These are phyloP conservation scores for Gymnocephalus cernua DNA, from an alignment of 2,113 vertebrate species.

Conservation along the genomic window DNA sequence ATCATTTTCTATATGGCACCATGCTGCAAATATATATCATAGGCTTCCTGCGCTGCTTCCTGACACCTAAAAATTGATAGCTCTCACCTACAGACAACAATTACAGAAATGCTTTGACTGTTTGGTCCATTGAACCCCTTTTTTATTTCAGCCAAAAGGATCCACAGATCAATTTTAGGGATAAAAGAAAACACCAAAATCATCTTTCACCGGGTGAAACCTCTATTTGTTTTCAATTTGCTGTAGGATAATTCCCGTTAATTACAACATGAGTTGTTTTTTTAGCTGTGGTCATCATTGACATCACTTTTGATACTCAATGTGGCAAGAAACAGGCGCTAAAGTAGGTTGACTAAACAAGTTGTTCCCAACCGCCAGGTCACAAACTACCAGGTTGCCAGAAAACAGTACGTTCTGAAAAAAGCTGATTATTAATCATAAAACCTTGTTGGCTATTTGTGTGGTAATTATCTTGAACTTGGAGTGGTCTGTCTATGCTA, in stretches of 20 bases:
- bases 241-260: background rate
- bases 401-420: background rate
- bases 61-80: constrained; percentile 43
- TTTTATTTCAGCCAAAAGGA: background rate
- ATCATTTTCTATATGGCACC: constrained; percentile 73
- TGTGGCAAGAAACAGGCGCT: background rate
- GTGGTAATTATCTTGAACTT: background rate
- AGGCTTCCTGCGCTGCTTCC: constrained; percentile 25
- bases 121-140: background rate
- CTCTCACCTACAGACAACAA: constrained; percentile 25
- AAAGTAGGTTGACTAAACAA: background rate
- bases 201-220: background rate
- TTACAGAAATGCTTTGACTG: constrained; percentile 33
- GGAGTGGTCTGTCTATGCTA: background rate
- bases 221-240: background rate
- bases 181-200: constrained; percentile 1
- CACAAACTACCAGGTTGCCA: background rate
- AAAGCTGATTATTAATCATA: background rate
- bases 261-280: background rate
- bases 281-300: background rate
- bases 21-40: constrained; percentile 54
- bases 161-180: background rate
- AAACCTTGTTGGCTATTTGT: background rate
- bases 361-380: background rate
- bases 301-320: background rate